Evolutionary conservation across 2,888 invertebrate species (phyloP).

Genomic region (Luffia ferchaultella): DNA sequence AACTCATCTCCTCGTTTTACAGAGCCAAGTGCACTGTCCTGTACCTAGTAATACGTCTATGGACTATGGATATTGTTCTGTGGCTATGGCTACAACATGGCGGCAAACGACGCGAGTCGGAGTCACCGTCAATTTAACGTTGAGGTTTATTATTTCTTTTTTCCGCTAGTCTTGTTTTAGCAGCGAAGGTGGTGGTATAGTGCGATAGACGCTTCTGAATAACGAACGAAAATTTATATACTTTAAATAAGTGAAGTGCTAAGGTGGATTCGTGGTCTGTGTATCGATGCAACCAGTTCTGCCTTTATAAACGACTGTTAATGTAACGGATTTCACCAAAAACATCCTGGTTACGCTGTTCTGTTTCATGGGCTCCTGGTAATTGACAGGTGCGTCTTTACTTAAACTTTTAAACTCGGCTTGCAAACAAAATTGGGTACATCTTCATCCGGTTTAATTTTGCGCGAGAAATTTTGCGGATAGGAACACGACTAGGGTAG

Average conservation of each 20-base stretch:
- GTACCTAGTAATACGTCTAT: too few species aligned
- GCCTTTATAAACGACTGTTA: not conserved
- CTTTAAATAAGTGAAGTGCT: not conserved
- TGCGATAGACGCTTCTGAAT: not conserved
- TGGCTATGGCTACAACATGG: too few species aligned
- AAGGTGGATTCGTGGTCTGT: not conserved
- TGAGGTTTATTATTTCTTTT: not conserved
- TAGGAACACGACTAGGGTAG: not conserved
- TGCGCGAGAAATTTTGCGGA: not conserved
- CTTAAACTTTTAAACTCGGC: not conserved
- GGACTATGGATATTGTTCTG: too few species aligned
- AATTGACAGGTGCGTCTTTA: not conserved
- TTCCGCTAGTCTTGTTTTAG: not conserved
- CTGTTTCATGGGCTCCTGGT: not conserved
- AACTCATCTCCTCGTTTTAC: too few species aligned
- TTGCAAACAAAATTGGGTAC: not conserved
- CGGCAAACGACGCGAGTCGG: not conserved
- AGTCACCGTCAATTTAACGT: not conserved
- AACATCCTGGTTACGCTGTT: not conserved
- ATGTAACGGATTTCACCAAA: not conserved
- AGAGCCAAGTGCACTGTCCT: too few species aligned
- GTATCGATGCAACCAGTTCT: not conserved
- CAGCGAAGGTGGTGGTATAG: not conserved
- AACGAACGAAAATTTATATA: not conserved
- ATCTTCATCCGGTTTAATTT: not conserved